Percentiles rank a stretch among this genome's conserved stretches.
Conservation (phyloP, 2,888 invertebrate species). For the Eupithecia centaureata region DNA sequence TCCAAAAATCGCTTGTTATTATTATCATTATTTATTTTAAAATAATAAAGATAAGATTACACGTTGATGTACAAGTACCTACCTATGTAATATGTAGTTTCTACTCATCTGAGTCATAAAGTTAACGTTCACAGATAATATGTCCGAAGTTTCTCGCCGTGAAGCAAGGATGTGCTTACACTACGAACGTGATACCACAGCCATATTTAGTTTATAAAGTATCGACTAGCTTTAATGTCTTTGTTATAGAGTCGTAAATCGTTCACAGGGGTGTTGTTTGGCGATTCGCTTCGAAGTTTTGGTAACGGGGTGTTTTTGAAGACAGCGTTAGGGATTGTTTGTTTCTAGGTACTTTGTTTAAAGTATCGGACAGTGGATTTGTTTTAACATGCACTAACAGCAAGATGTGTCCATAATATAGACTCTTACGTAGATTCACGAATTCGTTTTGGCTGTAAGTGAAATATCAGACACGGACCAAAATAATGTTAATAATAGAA, state of each 20-base stretch:
- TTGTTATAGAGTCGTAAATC: conserved; percentile 33
- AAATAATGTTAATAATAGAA: no score
- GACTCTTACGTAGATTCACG: no score
- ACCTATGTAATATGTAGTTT: background rate
- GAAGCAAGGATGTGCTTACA: conserved; percentile 61
- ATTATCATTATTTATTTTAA: no score
- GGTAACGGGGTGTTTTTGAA: conserved; percentile 39
- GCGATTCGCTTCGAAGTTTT: conserved; percentile 54
- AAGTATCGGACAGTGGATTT: background rate
- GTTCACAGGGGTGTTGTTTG: conserved; percentile 27
- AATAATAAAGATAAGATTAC: background rate
- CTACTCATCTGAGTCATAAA: conserved; percentile 42
- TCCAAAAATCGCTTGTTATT: no score
- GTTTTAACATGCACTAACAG: background rate
- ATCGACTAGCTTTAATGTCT: conserved; percentile 46
- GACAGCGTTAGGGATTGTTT: conserved; percentile 13
- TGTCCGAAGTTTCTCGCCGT: conserved; percentile 60
- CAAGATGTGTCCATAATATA: no score
- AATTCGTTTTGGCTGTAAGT: no score
- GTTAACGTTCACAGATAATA: conserved; percentile 52
- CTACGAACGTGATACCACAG: conserved; percentile 51
- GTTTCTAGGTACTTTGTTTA: conserved; percentile 9
- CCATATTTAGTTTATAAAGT: conserved; percentile 29
- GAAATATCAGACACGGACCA: no score
- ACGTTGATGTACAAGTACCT: background rate